These are phyloP conservation scores for Margarornis squamiger DNA, from an alignment of 2,797 vertebrate species.

Conservation along the genomic window DNA sequence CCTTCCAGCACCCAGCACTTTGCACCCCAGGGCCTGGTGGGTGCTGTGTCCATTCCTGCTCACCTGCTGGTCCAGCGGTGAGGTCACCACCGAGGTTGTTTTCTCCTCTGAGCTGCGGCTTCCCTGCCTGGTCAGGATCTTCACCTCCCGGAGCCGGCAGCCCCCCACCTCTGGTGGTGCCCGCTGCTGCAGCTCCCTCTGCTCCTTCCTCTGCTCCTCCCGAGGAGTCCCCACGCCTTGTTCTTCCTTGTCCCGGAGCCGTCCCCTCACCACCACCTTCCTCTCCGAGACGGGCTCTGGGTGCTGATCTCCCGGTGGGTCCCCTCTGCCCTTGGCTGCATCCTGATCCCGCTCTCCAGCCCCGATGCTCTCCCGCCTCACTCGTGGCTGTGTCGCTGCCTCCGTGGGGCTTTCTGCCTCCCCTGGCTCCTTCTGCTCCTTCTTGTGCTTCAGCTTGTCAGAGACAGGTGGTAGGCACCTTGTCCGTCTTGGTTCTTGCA, in stretches of 20 bases:
- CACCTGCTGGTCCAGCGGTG: constrained; percentile 33
- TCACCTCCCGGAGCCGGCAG: constrained; percentile 38
- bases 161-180: neutral
- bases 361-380: neutral
- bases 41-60: neutral
- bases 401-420: neutral
- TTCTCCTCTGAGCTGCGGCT: neutral
- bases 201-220: neutral
- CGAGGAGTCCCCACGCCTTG: neutral
- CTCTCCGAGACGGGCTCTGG: neutral
- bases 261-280: neutral
- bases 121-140: constrained; percentile 10
- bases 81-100: neutral
- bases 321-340: neutral
- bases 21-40: fast-evolving
- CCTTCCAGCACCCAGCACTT: neutral
- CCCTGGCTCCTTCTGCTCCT: constrained; percentile 59
- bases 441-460: constrained; percentile 73
- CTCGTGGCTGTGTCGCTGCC: fast-evolving
- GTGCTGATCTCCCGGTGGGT: neutral
- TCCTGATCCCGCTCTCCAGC: neutral
- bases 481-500: constrained; percentile 74
- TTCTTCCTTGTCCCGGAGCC: neutral
- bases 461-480: constrained; percentile 64
- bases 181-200: neutral